A percentile compares a stretch with the other conserved stretches of the same genome.
Conservation (phyloP, 2,113 vertebrate genomes). For the Ahaetulla prasina region DNA sequence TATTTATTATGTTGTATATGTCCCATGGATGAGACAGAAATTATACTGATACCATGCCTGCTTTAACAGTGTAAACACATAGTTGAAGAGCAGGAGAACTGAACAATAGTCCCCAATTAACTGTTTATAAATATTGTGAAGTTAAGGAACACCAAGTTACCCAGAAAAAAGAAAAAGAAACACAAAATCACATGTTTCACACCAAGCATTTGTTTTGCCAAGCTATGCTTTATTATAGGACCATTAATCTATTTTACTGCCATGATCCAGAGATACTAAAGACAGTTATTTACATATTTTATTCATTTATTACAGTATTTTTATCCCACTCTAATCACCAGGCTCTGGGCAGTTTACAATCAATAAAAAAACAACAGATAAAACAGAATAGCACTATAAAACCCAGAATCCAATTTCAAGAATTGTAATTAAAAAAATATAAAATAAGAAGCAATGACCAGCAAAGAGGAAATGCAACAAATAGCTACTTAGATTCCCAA, state of each 20-base stretch:
- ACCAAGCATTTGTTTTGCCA: neutral
- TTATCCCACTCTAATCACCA: neutral
- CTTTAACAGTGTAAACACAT: neutral
- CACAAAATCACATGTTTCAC: neutral
- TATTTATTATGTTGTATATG: fast-evolving
- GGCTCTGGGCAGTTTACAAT: neutral
- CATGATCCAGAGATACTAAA: neutral
- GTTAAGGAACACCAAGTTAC: neutral
- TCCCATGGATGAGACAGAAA: neutral
- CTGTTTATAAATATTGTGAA: constrained; percentile 4
- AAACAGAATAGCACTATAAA: neutral
- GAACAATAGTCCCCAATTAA: constrained; percentile 7
- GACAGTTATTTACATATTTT: neutral
- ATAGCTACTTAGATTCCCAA: neutral
- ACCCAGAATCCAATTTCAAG: neutral
- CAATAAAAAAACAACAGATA: neutral
- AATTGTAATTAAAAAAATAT: neutral
- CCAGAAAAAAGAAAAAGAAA: neutral
- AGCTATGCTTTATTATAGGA: neutral
- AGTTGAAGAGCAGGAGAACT: neutral
- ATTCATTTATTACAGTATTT: neutral
- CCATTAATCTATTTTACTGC: neutral
- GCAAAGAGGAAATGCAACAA: neutral
- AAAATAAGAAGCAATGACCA: neutral
- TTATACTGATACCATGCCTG: neutral